phyloP scores from a whole-genome alignment of 2,113 vertebrate species.

The Trinectes maculatus region DNA sequence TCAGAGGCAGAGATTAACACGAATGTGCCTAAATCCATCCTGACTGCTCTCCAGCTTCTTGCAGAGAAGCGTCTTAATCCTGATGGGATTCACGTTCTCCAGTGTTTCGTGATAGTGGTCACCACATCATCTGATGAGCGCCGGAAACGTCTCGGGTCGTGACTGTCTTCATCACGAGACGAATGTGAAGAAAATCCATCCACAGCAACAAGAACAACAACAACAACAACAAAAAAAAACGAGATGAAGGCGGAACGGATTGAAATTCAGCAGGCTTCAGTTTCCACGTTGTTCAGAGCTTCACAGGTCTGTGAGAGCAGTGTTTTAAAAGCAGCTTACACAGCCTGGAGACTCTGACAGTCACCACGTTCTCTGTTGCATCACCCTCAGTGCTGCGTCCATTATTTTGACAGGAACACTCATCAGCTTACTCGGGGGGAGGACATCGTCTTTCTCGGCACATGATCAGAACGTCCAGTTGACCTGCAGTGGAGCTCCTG shows the following conservation, averaged over 20 bases:
- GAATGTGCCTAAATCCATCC: conserved; percentile 36
- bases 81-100: conserved; percentile 1
- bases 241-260: neutral
- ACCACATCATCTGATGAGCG: conserved; percentile 9
- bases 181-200: neutral
- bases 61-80: conserved; percentile 22
- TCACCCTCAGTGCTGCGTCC: conserved; percentile 19
- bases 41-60: conserved; percentile 25
- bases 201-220: neutral
- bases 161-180: neutral
- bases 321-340: neutral
- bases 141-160: neutral
- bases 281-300: neutral
- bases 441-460: conserved; percentile 20
- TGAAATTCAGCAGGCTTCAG: neutral
- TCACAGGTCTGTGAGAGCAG: neutral
- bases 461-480: neutral
- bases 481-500: neutral
- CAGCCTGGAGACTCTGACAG: conserved; percentile 22
- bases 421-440: neutral
- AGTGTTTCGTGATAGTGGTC: conserved; percentile 11
- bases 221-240: neutral
- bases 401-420: conserved; percentile 51
- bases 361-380: conserved; percentile 19
- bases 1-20: conserved; percentile 36